Percentiles rank a stretch among this genome's conserved stretches.
phyloP scores from a whole-genome alignment of 2,888 invertebrate species.

The Parnassius glacialis region DNA sequence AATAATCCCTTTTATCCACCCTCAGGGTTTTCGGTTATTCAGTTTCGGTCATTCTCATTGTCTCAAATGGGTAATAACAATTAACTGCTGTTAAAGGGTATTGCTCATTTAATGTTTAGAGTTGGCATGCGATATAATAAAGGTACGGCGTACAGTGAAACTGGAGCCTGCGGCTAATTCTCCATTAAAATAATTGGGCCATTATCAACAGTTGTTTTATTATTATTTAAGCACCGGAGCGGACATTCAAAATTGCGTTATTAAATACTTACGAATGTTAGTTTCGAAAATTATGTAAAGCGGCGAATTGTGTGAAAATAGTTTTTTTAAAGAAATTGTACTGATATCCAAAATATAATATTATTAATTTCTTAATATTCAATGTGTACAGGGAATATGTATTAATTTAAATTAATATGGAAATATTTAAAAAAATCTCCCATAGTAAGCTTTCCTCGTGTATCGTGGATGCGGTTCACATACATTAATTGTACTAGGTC shows the following conservation, averaged over 20 bases:
- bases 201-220: constrained; percentile 36
- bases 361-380: too few relatives aligned
- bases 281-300: constrained; percentile 7
- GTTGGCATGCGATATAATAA: constrained; percentile 38
- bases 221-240: constrained; percentile 35
- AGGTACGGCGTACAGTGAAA: constrained; percentile 26
- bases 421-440: too few relatives aligned
- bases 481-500: too few relatives aligned
- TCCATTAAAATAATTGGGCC: constrained; percentile 50
- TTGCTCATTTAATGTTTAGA: constrained; percentile 50
- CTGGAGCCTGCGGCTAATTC: constrained; percentile 44
- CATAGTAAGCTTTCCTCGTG: too few relatives aligned
- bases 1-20: constrained; percentile 41
- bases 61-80: constrained; percentile 49
- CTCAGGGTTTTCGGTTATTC: constrained; percentile 35
- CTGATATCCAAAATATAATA: too few relatives aligned
- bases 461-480: too few relatives aligned
- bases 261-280: constrained; percentile 9
- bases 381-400: too few relatives aligned
- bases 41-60: constrained; percentile 40
- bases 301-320: not conserved
- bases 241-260: constrained; percentile 28
- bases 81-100: constrained; percentile 50
- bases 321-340: not conserved
- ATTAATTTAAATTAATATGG: too few relatives aligned